These are phyloP conservation scores for Nasonovia ribisnigri DNA, from an alignment of 2,888 invertebrate genomes.

Conservation along the genomic window DNA sequence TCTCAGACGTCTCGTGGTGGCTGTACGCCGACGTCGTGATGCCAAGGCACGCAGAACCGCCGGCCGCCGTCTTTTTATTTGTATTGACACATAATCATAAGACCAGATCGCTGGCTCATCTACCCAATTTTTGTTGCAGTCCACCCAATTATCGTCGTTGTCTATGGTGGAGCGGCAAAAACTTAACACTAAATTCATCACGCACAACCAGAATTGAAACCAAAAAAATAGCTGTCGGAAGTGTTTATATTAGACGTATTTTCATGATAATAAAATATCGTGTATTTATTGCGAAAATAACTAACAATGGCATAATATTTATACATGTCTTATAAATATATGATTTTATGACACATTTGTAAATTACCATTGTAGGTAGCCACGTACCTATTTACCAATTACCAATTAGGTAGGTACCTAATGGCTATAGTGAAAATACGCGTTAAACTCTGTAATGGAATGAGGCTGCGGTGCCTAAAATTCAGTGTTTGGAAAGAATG, in stretches of 20 bases:
- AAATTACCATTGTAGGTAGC: too few relatives aligned
- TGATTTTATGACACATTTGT: too few relatives aligned
- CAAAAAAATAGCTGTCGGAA: background rate
- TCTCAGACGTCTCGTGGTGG: background rate
- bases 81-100: background rate
- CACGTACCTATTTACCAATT: too few relatives aligned
- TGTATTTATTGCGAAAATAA: background rate
- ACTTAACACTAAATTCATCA: background rate
- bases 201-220: background rate
- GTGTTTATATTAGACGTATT: background rate
- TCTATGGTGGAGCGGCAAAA: background rate
- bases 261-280: background rate
- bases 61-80: background rate
- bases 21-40: conserved; percentile 23
- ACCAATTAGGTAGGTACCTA: too few relatives aligned
- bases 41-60: background rate
- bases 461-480: too few relatives aligned
- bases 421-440: too few relatives aligned
- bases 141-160: background rate
- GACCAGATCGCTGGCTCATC: background rate
- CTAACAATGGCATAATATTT: background rate
- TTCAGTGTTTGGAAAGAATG: too few relatives aligned
- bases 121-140: background rate
- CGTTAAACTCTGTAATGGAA: too few relatives aligned
- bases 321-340: too few relatives aligned